Evolutionary conservation across 2,113 vertebrate genomes (phyloP).

Genomic region (Cygnus buccinator): DNA sequence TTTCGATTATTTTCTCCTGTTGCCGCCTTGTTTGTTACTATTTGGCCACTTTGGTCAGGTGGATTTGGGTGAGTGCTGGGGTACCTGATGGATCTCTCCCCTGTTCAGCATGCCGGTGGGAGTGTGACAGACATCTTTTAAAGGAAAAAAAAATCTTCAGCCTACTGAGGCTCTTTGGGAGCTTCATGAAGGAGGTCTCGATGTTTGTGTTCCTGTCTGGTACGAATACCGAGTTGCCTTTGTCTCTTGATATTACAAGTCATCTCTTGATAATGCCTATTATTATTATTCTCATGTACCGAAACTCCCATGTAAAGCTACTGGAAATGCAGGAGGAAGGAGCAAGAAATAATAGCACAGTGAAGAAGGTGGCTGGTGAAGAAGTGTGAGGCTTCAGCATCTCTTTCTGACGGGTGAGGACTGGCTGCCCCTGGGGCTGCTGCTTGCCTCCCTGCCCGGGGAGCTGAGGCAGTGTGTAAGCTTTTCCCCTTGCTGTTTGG

Average conservation of each 20-base stretch:
- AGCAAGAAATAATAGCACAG: not conserved
- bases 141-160: not conserved
- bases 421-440: accelerated
- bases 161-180: not conserved
- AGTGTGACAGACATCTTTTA: not conserved
- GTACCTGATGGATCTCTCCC: not conserved
- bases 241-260: not conserved
- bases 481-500: not conserved
- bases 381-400: not conserved
- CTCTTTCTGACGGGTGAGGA: too few relatives aligned
- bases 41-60: not conserved
- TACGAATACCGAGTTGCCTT: not conserved
- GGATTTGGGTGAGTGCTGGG: not conserved
- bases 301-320: not conserved
- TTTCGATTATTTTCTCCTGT: not conserved
- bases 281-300: not conserved
- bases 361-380: not conserved
- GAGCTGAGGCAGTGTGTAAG: not conserved
- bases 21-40: not conserved
- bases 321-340: not conserved
- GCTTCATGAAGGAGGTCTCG: not conserved
- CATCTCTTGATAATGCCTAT: not conserved
- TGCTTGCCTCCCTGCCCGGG: not conserved
- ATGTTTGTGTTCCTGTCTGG: not conserved
- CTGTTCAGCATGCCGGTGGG: not conserved